These are phyloP conservation scores for Rhipidura dahli DNA, from an alignment of 2,113 vertebrate species.

Conservation along the genomic window DNA sequence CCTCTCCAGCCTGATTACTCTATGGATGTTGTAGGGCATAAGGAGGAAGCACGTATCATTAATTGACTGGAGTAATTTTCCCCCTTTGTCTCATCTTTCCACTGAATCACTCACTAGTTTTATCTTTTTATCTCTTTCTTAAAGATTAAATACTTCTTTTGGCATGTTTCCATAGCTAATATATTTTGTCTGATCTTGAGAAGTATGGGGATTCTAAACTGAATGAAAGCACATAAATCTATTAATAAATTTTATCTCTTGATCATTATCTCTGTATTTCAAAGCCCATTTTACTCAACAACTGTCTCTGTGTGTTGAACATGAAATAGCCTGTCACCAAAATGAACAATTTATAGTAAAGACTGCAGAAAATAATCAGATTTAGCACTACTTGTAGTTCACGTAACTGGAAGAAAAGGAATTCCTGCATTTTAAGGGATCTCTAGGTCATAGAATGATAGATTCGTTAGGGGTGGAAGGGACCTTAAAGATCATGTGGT, in stretches of 20 bases:
- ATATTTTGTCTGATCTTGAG: constrained; percentile 48
- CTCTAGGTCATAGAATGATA: neutral
- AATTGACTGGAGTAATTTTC: neutral
- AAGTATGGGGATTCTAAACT: neutral
- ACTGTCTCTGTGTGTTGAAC: neutral
- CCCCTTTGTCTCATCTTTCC: neutral
- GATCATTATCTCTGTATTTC: constrained; percentile 12
- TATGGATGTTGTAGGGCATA: neutral
- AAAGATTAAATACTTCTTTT: constrained; percentile 10
- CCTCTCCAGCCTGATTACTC: neutral
- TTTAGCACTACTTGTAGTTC: neutral
- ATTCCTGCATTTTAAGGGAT: neutral
- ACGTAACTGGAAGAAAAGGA: neutral
- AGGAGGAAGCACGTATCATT: neutral
- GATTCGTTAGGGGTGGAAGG: neutral
- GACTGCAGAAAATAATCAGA: neutral
- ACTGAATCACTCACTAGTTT: neutral
- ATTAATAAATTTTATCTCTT: constrained; percentile 14
- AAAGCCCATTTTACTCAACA: constrained; percentile 11
- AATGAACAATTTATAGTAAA: neutral
- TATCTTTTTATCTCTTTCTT: constrained; percentile 31
- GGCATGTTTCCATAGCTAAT: constrained; percentile 30
- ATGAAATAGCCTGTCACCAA: neutral
- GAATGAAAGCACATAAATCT: constrained; percentile 26
- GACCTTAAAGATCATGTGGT: neutral